Conservation (phyloP, 2,113 vertebrate species). For the Siphamia tubifer region DNA sequence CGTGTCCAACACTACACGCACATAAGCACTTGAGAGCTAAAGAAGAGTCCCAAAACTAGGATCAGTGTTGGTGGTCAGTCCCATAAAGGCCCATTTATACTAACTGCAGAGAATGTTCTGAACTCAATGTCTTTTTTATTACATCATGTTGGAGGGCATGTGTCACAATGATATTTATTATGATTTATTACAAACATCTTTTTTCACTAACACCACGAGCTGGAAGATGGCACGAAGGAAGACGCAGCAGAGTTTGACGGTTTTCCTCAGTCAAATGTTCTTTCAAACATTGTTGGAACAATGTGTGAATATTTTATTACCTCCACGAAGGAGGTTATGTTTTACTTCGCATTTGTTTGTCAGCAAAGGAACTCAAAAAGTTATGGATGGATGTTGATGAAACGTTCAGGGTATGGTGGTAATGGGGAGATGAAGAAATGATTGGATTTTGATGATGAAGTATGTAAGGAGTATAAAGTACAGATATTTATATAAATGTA, state of each 20-base stretch:
- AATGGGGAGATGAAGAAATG: too few species aligned
- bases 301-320: too few species aligned
- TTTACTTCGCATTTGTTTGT: too few species aligned
- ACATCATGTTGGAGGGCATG: conserved; percentile 28
- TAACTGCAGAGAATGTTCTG: conserved; percentile 24
- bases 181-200: conserved; percentile 45
- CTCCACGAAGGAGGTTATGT: too few species aligned
- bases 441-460: too few species aligned
- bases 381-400: too few species aligned
- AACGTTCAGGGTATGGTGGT: too few species aligned
- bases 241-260: background rate
- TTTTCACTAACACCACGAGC: conserved; percentile 13
- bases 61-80: conserved; percentile 47
- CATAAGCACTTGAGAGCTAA: background rate
- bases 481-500: too few species aligned
- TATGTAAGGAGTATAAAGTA: too few species aligned
- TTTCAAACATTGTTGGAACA: too few species aligned
- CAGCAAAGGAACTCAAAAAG: too few species aligned
- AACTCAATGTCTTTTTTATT: conserved; percentile 30
- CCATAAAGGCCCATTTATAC: conserved; percentile 27
- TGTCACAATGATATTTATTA: conserved; percentile 21
- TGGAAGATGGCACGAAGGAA: conserved; percentile 9
- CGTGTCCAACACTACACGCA: background rate
- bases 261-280: too few species aligned
- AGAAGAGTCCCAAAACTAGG: conserved; percentile 19